A percentile compares a stretch with the other conserved stretches of the same genome.
phyloP scores from a whole-genome alignment of 1,140 invertebrate genomes.

The Cotesia vestalis region DNA sequence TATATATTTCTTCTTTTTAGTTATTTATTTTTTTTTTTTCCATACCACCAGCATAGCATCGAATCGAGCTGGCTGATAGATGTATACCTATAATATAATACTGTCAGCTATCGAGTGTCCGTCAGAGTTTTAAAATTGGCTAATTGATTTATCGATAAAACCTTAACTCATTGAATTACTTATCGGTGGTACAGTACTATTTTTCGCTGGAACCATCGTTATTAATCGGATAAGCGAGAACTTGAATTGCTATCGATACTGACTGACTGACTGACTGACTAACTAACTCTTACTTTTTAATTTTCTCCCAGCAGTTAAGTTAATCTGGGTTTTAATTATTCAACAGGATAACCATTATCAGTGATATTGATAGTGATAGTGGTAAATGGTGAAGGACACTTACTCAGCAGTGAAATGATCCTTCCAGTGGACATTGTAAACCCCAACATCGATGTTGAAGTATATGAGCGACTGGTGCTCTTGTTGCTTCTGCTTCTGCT shows the following conservation, averaged over 20 bases:
- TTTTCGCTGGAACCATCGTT: too few species aligned
- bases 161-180: too few species aligned
- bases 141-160: conserved; percentile 22
- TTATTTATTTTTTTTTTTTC: too few species aligned
- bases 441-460: conserved; percentile 43
- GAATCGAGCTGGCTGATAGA: background rate
- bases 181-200: background rate
- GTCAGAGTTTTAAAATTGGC: conserved; percentile 8
- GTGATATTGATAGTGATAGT: background rate
- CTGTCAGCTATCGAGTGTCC: conserved; percentile 18
- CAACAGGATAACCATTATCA: too few species aligned
- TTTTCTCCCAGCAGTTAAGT: too few species aligned
- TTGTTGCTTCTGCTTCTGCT: conserved; percentile 14
- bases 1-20: background rate
- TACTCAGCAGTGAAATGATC: conserved; percentile 50
- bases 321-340: too few species aligned
- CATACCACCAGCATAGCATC: too few species aligned
- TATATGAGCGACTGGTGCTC: conserved; percentile 19
- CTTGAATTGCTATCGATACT: background rate
- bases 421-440: conserved; percentile 55
- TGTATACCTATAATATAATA: background rate
- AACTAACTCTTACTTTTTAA: background rate
- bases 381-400: conserved; percentile 39
- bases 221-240: too few species aligned
- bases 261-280: background rate